Conservation (phyloP, 37 sponge, comb jelly and placozoan species). For the Dysidea cf. avara region DNA sequence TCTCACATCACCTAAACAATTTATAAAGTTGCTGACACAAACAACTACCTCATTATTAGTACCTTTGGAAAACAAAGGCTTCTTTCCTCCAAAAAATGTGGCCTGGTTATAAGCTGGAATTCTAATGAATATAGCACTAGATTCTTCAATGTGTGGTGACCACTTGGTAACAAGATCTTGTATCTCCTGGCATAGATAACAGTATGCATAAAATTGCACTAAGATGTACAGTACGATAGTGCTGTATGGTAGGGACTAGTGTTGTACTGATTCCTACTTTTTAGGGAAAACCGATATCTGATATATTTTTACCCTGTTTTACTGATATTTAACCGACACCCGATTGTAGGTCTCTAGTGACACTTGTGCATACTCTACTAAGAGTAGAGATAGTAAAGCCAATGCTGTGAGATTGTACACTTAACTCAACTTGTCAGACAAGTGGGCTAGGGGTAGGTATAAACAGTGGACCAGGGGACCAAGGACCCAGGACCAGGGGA, state of each 20-base stretch:
- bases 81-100: slow-evolving; percentile 26
- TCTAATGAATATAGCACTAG: slow-evolving; percentile 65
- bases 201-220: not conserved
- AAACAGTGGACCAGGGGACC: no score
- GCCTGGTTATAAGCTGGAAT: slow-evolving; percentile 51
- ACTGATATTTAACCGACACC: no score
- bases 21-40: no score
- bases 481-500: no score
- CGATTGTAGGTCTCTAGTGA: not conserved
- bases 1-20: slow-evolving; percentile 52
- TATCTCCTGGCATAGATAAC: slow-evolving; percentile 42
- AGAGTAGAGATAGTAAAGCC: no score
- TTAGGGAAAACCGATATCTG: no score
- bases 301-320: no score
- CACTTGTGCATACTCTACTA: slow-evolving; percentile 2
- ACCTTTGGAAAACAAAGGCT: slow-evolving; percentile 17
- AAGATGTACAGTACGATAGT: not conserved
- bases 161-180: slow-evolving; percentile 65
- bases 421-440: not conserved
- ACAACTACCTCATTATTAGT: no score
- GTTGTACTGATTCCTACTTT: no score
- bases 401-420: slow-evolving; percentile 3
- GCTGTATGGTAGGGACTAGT: no score
- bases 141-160: slow-evolving; percentile 33
- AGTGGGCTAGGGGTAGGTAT: no score